Base-by-base conservation (phyloP, 1,140 invertebrate species). In the Trichoplusia ni region DNA sequence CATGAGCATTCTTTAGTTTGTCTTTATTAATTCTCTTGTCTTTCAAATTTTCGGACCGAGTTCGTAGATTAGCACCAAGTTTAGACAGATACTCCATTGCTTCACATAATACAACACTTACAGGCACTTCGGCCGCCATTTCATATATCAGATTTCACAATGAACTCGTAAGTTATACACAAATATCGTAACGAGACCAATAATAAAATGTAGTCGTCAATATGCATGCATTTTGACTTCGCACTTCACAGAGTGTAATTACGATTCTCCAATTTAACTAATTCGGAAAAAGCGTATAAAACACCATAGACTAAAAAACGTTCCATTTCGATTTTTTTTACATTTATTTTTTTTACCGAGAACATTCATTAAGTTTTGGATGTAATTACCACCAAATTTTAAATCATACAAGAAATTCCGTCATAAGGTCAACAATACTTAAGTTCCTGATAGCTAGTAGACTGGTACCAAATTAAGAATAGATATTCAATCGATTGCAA, bases 1-100 rank as follows among this genome's bases (percentile, higher is more conserved):
- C 84, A 42, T 83, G 84, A 8, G 73, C 42, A 68, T 86, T 90
- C 62, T 66, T 76, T 42, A 90, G 67, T 19, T 82, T 83, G 19
- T 81, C 80, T 71, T 78, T 86, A 5, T 72, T 66, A 65, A 90
- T 82, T 67, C 77, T 81, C 64, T 86, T 88, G 14, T 83, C 72
- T 54, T 79, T 83, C 14, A 90, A 38, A 51, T 71, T 84, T 33
- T 86, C 84, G 0, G 88, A 84, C 31, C 88, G 80, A 42, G 72
- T 44, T 35, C 79, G 69, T 44, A 89, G 71, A 69, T 90, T 90
- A 1, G 75, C 65, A 4, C 88, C 88, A n/a, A 90, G 71, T 75
- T 85, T 90, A 6, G 77, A 79, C 54, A 90, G 79, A 82, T 90
- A 90, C 69, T 88, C 86, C 73, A 81, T 81, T 6, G 87, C 86